phyloP scores from a whole-genome alignment of 2,113 vertebrate species.

The Mesitornis unicolor region DNA sequence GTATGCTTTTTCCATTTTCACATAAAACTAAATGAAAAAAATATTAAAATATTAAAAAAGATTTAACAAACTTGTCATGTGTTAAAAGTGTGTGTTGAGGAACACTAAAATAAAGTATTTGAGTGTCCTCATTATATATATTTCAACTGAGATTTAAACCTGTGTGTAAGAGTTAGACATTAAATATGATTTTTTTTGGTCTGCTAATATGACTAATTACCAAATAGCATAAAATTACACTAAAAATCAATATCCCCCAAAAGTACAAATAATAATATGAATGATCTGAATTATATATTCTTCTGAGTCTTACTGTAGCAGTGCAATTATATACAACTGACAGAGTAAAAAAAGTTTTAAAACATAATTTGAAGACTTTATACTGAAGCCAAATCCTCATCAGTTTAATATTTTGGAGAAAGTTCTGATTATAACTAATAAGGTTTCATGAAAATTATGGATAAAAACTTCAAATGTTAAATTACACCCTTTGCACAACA shows the following conservation, averaged over 20 bases:
- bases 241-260: neutral
- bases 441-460: neutral
- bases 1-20: neutral
- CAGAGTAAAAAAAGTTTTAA: neutral
- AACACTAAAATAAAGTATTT: neutral
- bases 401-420: neutral
- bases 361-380: neutral
- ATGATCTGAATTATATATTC: neutral
- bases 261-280: neutral
- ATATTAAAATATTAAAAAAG: neutral
- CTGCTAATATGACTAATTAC: neutral
- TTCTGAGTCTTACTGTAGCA: neutral
- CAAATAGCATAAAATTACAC: neutral
- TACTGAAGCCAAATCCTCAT: neutral
- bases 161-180: neutral
- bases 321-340: neutral
- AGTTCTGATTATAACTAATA: neutral
- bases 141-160: neutral
- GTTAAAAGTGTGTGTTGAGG: neutral
- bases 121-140: neutral
- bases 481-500: neutral
- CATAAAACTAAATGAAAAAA: neutral
- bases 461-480: neutral
- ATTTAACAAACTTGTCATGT: neutral
- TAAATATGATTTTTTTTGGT: neutral